Evolutionary conservation across 2,888 invertebrate genomes (phyloP).

Genomic region (Linyphia triangularis): DNA sequence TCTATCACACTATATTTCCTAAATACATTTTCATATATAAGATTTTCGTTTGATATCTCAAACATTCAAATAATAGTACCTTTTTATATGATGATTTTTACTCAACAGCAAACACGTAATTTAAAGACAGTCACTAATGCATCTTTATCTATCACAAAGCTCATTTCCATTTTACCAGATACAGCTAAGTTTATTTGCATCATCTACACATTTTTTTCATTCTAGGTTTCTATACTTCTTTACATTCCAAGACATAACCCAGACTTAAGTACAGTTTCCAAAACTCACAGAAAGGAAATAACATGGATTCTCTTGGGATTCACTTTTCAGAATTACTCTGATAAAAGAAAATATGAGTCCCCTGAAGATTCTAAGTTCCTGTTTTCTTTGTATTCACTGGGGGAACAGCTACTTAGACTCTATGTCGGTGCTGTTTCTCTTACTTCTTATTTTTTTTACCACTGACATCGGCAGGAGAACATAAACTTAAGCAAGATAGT

Average conservation of each 20-base stretch:
- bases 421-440: not conserved
- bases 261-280: not conserved
- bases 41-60: no score
- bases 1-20: no score
- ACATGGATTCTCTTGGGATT: not conserved
- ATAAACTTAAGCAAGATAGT: not conserved
- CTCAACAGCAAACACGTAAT: no score
- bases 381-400: not conserved
- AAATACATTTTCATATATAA: no score
- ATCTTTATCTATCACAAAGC: no score
- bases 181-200: not conserved
- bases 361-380: slow-evolving; percentile 8
- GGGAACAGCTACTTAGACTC: not conserved
- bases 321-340: not conserved
- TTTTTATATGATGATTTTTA: no score
- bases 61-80: no score
- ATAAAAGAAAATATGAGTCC: slow-evolving; percentile 4
- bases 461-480: not conserved
- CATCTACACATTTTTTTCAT: not conserved
- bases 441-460: not conserved
- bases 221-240: not conserved
- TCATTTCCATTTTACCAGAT: not conserved
- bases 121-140: no score
- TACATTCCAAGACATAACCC: not conserved
- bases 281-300: not conserved